Base-by-base conservation (phyloP, 2,797 vertebrate species). In the Fistularia commersonii region DNA sequence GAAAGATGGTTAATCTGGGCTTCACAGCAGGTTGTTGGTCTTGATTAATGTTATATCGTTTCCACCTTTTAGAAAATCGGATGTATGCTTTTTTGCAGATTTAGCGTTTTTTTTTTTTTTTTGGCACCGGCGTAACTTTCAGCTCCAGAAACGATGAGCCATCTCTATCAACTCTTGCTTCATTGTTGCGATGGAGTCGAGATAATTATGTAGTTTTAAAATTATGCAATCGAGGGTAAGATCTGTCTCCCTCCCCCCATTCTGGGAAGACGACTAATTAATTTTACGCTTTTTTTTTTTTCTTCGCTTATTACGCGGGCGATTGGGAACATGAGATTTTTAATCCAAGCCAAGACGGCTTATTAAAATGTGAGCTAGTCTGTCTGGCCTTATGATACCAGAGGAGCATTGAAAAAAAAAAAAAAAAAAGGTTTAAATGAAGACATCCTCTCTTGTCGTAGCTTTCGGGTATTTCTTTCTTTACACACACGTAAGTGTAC, bases 221-320 rank as follows among this genome's bases (percentile, higher is more conserved):
- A 76, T 79, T 53, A 72, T 61, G 66, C 74, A 83, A 81, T 87
- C 81, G 80, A 67, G 48, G 57, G 67, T 8, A 8, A 61, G 51
- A 74, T 23, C 23, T 23, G 23, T 72, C 68, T 50, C 36, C 45
- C 65, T 51, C 43, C 37, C 61, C 14, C 45, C 42, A 36, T 61
- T 66, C 65, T 68, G 66, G 46, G 49, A 80, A 76, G 86, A 72
- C 48, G 49, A 77, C 71, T 81, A 77, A 86, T 84, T 86, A 51
- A 84, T 80, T 83, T 64, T 55, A n/a, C 48, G 14, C 41, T 3
- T 14, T 35, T 51, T 14, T 41, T 65, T 61, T 38, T 59, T 74
- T 50, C 41, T 44, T 61, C 64, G 44, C 64, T 77, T 70, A 69
- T 69, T 69, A 73, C 53, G 54, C 56, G 61, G 53, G 37, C 41